phyloP scores from a whole-genome alignment of 2,888 invertebrate species.

The Thelaira solivaga region DNA sequence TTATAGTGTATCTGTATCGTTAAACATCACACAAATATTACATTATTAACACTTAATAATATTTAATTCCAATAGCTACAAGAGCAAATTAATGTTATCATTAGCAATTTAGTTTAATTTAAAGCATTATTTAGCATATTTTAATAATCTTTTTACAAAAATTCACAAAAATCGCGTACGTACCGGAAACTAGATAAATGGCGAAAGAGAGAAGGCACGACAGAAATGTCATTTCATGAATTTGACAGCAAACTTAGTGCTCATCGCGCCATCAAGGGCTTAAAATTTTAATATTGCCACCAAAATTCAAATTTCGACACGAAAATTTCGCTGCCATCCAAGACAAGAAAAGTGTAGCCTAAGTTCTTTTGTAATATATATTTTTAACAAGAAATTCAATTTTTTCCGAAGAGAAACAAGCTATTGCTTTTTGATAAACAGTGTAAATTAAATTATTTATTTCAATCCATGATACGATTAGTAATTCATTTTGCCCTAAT shows the following conservation, averaged over 20 bases:
- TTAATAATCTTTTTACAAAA: constrained; percentile 60
- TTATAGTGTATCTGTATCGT: constrained; percentile 41
- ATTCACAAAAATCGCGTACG: constrained; percentile 72
- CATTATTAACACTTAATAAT: constrained; percentile 60
- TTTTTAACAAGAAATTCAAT: too few relatives aligned
- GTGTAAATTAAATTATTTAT: too few relatives aligned
- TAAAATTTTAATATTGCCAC: neutral
- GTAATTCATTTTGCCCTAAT: too few relatives aligned
- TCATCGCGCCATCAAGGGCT: constrained; percentile 3
- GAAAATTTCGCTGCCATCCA: too few relatives aligned
- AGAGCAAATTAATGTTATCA: constrained; percentile 37
- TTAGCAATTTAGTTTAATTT: constrained; percentile 46
- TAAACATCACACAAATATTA: constrained; percentile 67
- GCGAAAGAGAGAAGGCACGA: constrained; percentile 74
- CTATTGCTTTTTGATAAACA: too few relatives aligned
- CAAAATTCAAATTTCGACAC: too few relatives aligned
- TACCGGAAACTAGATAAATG: constrained; percentile 77
- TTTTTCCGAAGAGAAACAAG: too few relatives aligned
- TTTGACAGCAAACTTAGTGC: constrained; percentile 13
- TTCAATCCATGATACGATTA: too few relatives aligned
- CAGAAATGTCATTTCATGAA: constrained; percentile 61
- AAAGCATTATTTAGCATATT: constrained; percentile 57
- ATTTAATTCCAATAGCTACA: constrained; percentile 36
- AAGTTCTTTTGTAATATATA: too few relatives aligned
- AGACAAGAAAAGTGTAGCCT: too few relatives aligned